Evolutionary conservation across 1,140 invertebrate genomes (phyloP), one percentile per base, ranked within the genome.

Genomic region (Penaeus japonicus): DNA sequence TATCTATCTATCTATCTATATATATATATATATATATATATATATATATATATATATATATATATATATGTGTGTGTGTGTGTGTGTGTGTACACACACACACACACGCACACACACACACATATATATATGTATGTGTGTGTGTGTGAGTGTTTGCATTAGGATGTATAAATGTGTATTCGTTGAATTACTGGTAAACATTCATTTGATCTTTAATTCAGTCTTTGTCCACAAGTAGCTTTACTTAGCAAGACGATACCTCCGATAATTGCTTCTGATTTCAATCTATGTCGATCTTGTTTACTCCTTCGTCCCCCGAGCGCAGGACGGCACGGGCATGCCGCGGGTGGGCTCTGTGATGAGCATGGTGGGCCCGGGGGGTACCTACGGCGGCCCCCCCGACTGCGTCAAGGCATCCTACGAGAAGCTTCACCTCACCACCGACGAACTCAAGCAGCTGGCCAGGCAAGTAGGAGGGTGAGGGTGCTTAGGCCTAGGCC

Each of bases 391-490:
- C n/a, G 85, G 85, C 20, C 85, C 85, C 7, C 85, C 85, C 5
- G 85, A 87, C 65, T 87, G 85, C 22, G 79, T 87, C 39, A 87
- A 87, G 79, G 85, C 85, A 0, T 87, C 85, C 20, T 87, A 87
- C 65, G 85, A 87, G 53, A 87, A 87, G 30, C 85, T 87, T 27
- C 85, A 87, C 79, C 57, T 82, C 35, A 87, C 85, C n/a, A 24
- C 85, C 2, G 85, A 87, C 59, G 85, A 87, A 24, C 79, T 87
- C 18, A 78, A 87, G 62, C 78, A 87, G 17, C 85, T 87, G 22
- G 82, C 85, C 62, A 87, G 85, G 85, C 79, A 81, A 87, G 85
- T 81, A 7, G 7, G 53, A 20, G 20, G 32, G 0, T 47, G 47
- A 15, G 47, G 47, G 47, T 39, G 47, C 47, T 47, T 47, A 7